These are phyloP conservation scores for Lithosia quadra DNA, from an alignment of 2,888 invertebrate species.

Conservation along the genomic window DNA sequence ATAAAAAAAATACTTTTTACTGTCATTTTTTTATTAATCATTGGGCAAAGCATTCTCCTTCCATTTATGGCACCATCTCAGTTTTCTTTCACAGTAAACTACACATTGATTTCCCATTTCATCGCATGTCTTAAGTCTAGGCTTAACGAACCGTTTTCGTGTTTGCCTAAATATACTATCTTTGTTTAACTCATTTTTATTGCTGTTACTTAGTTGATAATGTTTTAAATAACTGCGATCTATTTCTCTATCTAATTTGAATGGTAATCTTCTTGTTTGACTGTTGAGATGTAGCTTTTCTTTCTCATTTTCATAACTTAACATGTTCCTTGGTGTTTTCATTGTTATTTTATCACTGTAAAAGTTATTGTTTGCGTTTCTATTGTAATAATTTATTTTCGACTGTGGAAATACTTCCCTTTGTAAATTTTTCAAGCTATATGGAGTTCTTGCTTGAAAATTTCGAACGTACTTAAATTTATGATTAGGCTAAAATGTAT, in stretches of 20 bases:
- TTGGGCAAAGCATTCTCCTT: not conserved
- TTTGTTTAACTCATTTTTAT: not conserved
- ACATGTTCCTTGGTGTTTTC: not conserved
- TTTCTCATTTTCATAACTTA: not conserved
- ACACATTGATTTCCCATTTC: not conserved
- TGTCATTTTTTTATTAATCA: not conserved
- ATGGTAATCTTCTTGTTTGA: not conserved
- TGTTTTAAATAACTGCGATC: not conserved
- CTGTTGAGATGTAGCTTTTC: not conserved
- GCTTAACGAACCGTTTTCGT: not conserved
- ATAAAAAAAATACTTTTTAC: not conserved
- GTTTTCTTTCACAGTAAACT: not conserved
- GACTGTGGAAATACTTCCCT: not conserved
- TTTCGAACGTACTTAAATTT: conserved; percentile 1
- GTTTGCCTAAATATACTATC: not conserved
- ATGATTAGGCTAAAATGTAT: not conserved
- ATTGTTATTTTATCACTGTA: not conserved
- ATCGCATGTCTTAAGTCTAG: not conserved
- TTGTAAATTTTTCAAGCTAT: not conserved
- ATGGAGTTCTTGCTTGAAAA: not conserved
- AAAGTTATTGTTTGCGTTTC: not conserved
- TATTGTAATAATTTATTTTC: not conserved
- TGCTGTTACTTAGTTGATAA: not conserved
- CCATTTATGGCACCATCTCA: conserved; percentile 9
- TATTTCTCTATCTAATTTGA: not conserved